Evolutionary conservation across 2,888 invertebrate genomes (phyloP), one percentile per base, ranked within the genome.

Genomic region (Harpagoxenus sublaevis): DNA sequence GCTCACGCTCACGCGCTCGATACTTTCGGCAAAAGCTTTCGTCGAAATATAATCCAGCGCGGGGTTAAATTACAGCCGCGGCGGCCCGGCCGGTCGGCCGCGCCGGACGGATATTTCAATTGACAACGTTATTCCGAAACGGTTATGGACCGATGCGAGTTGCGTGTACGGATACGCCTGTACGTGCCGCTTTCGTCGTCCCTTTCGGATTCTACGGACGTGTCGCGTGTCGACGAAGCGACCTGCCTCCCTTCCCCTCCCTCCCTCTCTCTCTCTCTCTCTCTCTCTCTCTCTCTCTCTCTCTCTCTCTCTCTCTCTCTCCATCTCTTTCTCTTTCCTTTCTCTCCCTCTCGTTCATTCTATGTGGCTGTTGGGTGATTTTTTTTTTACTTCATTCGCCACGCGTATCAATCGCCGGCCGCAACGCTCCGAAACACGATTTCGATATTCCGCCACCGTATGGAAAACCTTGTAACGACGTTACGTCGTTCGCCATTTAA

Each of bases 11-110:
- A 9, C 66, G 74, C 81, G 79, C 45, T 70, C 86, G 87, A 88
- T 89, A 90, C 88, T 90, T 91, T 91, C 89, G 90, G 88, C 89
- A 91, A 91, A 89, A 89, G 90, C 89, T 91, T 91, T 88, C 84
- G 84, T 77, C 90, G 89, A 90, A 90, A 90, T 87, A 87, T 87
- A 89, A 91, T 89, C 89, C 90, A 91, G 79, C 90, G 66, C 65
- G 84, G 87, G 85, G 88, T 89, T 90, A 87, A 90, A 89, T 91
- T 91, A 88, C 90, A 90, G 57, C 74, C 86, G 68, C 77, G 84
- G 63, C 70, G 35, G 6, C 35, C 35, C 35, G 81, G 86, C 23
- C 57, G 53, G 84, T 53, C 73, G 81, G 86, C 45, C 57, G 48
- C 83, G 48, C 45, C 51, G 84, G 51, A 28, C 85, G 79, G 88